These are phyloP conservation scores for Crypturellus tataupa DNA, from an alignment of 2,797 vertebrate genomes.

Conservation along the genomic window DNA sequence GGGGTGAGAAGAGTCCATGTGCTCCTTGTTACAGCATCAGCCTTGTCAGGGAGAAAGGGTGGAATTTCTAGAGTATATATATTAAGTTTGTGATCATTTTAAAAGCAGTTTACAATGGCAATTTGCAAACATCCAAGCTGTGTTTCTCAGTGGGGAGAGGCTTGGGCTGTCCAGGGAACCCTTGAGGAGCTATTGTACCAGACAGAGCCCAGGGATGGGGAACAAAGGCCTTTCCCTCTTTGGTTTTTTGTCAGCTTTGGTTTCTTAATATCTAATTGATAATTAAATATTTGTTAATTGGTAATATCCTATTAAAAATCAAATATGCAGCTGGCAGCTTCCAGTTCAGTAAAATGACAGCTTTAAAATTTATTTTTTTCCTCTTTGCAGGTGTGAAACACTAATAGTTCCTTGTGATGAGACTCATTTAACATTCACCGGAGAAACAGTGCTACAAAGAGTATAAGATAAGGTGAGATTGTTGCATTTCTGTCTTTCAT, in stretches of 20 bases:
- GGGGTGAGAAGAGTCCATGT: too few relatives aligned
- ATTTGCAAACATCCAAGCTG: too few relatives aligned
- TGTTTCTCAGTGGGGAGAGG: too few relatives aligned
- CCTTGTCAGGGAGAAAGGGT: background rate
- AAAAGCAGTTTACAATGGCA: too few relatives aligned
- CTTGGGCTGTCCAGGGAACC: too few relatives aligned
- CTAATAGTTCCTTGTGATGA: constrained; percentile 62
- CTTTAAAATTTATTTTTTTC: background rate
- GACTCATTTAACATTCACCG: constrained; percentile 91
- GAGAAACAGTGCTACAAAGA: constrained; percentile 88
- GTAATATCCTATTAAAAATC: background rate
- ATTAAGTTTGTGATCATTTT: background rate
- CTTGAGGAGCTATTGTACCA: too few relatives aligned
- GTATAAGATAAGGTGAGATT: constrained; percentile 89
- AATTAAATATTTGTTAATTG: too few relatives aligned
- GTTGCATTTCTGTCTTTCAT: constrained; percentile 93
- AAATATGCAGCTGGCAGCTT: constrained; percentile 81
- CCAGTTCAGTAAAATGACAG: constrained; percentile 57
- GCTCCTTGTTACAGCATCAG: background rate
- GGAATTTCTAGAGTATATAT: background rate
- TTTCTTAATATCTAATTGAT: too few relatives aligned
- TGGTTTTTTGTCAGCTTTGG: too few relatives aligned
- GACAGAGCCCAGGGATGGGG: too few relatives aligned
- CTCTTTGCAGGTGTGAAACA: constrained; percentile 53
- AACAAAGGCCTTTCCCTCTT: too few relatives aligned